Base-by-base conservation (phyloP, 2,888 invertebrate species). In the Pseudanteris insignis region DNA sequence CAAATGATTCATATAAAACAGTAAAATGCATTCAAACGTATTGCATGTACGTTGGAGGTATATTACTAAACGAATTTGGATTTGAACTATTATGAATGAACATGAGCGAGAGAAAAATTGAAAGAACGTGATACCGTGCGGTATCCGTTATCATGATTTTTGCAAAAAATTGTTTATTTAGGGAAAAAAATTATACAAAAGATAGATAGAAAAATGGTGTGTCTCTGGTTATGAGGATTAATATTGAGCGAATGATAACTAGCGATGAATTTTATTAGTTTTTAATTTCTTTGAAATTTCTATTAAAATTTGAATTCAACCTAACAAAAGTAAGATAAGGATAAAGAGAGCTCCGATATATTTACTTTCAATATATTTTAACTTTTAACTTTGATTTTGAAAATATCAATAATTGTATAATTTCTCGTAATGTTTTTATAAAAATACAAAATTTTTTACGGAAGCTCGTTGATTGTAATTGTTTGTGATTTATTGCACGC, bases 371-470 rank as follows among this genome's bases (percentile, higher is more conserved):
- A 46, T 46, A 48, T n/a, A 15, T 54, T 54, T 60, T 60, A 48
- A 54, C 53, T 29, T 38, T 38, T 13, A 54, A 60, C 12, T 11
- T 54, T 30, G 10, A 36, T 47, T 60, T 43, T 41, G 44, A 33
- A 3, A 8, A 53, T 18, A 9, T 24, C 14, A 13, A 36, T 28
- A 11, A 26, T 54, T 54, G 32, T 47, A 37, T 43, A 10, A 29
- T 34, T 54, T 58, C 29, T 37, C 34, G 43, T 34, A n/a, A 36
- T 38, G 38, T n/a, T 54, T 54, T 60, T 60, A 44, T 40, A 41
- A 44, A 44, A 60, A 60, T 60, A 60, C 54, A 48, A 8, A 25
- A 34, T 59, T 54, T 54, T 54, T 47, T 38, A 60, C 38, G 13
- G 12, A 60, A 54, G 53, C 34, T 53, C 32, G 46, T 47, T 41